Evolutionary conservation across 2,888 invertebrate species (phyloP).

Genomic region (Drosophila neoperkinsi): DNA sequence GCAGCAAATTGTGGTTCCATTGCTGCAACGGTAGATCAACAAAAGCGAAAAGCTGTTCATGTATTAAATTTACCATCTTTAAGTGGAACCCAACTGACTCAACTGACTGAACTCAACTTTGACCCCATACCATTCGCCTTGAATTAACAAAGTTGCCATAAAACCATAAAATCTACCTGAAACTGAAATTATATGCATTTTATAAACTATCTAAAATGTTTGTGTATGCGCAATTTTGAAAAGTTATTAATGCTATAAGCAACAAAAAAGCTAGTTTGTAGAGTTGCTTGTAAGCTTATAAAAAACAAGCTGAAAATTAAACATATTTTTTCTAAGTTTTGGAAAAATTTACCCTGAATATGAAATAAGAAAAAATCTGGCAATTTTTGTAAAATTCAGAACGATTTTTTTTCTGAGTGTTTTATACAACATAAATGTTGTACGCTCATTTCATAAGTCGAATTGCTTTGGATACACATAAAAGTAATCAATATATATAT

Average conservation of each 20-base stretch:
- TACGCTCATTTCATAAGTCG: not conserved
- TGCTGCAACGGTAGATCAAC: conserved; percentile 1
- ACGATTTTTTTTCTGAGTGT: not conserved
- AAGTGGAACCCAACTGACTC: not conserved
- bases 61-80: conserved; percentile 2
- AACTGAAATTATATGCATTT: not conserved
- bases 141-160: not conserved
- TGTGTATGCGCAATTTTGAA: not conserved
- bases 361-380: no score
- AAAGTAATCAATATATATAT: no score
- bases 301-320: not conserved
- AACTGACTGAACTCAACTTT: no score
- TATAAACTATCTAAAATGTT: not conserved
- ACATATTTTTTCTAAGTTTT: not conserved
- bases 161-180: not conserved
- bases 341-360: not conserved
- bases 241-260: not conserved
- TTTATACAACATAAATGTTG: not conserved
- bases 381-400: no score
- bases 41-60: not conserved
- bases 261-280: not conserved
- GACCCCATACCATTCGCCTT: not conserved
- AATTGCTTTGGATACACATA: not conserved
- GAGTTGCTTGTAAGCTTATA: not conserved
- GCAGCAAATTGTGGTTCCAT: conserved; percentile 1